These are phyloP conservation scores for Cotesia chilonis DNA, from an alignment of 1,140 invertebrate genomes.

Conservation along the genomic window DNA sequence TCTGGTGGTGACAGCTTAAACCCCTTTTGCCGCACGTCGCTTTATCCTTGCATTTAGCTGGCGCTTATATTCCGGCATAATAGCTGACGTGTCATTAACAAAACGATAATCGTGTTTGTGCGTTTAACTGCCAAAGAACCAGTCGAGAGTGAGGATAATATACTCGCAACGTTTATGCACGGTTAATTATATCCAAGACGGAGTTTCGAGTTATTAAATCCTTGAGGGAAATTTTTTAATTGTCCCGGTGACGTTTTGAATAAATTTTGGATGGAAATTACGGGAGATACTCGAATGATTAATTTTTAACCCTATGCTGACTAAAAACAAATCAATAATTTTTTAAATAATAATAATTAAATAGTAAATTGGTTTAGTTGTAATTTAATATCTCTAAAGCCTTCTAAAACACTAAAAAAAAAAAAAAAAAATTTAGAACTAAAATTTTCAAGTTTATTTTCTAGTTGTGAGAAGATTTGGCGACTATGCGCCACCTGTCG, in stretches of 20 bases:
- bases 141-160: slow-evolving; percentile 19
- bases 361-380: background rate
- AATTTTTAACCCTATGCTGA: too few relatives aligned
- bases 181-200: background rate
- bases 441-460: background rate
- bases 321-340: too few relatives aligned
- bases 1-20: slow-evolving; percentile 32
- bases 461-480: background rate
- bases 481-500: background rate
- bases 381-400: background rate
- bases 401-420: background rate
- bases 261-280: too few relatives aligned
- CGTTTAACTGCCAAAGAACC: slow-evolving; percentile 26
- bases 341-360: too few relatives aligned
- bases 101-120: slow-evolving; percentile 38
- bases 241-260: too few relatives aligned
- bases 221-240: too few relatives aligned
- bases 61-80: slow-evolving; percentile 22
- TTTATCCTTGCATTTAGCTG: slow-evolving; percentile 40
- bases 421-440: background rate
- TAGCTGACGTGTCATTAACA: slow-evolving; percentile 36
- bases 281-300: too few relatives aligned
- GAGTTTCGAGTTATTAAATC: too few relatives aligned
- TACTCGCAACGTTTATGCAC: slow-evolving; percentile 24
- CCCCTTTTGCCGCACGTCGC: slow-evolving; percentile 32